Base-by-base conservation (phyloP, 2,113 vertebrate species). In the Trachemys scripta region DNA sequence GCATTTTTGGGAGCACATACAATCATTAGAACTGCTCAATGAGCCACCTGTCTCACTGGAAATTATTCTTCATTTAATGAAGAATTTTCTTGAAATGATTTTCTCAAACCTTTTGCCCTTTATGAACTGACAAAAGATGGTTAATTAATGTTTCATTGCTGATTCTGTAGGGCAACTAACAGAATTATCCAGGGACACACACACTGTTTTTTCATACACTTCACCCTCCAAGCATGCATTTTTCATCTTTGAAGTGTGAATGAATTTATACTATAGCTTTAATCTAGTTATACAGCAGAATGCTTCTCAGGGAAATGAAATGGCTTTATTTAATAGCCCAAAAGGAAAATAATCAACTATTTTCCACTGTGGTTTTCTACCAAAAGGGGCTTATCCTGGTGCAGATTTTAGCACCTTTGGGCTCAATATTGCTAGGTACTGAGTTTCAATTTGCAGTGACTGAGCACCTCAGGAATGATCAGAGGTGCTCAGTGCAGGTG, bases 141-240 rank as follows among this genome's bases (percentile, higher is more conserved):
- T 91, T 95, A 95, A 90, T 93, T 79, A 76, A 93, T 24, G 49
- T 90, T 89, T 93, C 76, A 62, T 3, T 93, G 29, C 56, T 90
- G 69, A 51, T 88, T 87, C 95, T 90, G 91, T 87, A 94, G 89
- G 78, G 90, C 80, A 95, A 56, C 90, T 90, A 93, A 90, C 45
- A 81, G 89, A 65, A 92, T 87, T 90, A 97, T 80, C 62, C 78
- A 76, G 90, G 35, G 29, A 53, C 53, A 31, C 57, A 90, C 78
- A 62, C 29, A 14, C 29, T 93, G 81, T 38, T 93, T 94, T 85
- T 94, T 93, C 91, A 89, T 75, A 38, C 10, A 50, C 45, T 47
- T 96, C 81, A 47, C 90, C 89, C 80, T 94, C 87, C n/a, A 91
- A 97, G 59, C 56, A 89, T 8, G 12, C 45, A 90, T 97, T 93